These are phyloP conservation scores for Arizona elegans DNA, from an alignment of 2,113 vertebrate species.

Conservation along the genomic window DNA sequence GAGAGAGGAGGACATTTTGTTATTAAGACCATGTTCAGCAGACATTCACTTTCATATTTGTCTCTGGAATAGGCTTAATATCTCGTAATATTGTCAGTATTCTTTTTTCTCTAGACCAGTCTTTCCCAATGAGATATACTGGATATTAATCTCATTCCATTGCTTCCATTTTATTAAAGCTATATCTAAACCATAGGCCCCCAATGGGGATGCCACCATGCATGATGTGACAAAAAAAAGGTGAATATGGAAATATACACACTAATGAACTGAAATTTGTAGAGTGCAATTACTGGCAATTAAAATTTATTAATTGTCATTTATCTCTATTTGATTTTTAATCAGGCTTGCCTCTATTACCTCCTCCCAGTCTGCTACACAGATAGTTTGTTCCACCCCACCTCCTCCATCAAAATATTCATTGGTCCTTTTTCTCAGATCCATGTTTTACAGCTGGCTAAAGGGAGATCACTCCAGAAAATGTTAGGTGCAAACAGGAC, in stretches of 20 bases:
- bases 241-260: neutral
- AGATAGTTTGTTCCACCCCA: neutral
- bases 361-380: neutral
- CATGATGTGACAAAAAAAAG: neutral
- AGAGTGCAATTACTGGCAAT: neutral
- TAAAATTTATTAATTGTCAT: neutral
- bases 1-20: neutral
- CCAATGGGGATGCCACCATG: neutral
- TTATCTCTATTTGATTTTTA: neutral
- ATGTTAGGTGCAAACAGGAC: neutral
- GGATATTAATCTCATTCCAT: neutral
- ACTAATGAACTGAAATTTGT: neutral
- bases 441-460: neutral
- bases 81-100: neutral
- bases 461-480: neutral
- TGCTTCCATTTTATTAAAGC: neutral
- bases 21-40: neutral
- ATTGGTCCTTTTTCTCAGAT: neutral
- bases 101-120: neutral
- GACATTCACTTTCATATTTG: neutral
- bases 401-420: neutral
- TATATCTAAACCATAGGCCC: neutral
- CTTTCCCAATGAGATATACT: neutral
- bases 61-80: neutral
- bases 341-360: neutral